Conservation (phyloP, 1,140 invertebrate species). For the Telenomus remus region DNA sequence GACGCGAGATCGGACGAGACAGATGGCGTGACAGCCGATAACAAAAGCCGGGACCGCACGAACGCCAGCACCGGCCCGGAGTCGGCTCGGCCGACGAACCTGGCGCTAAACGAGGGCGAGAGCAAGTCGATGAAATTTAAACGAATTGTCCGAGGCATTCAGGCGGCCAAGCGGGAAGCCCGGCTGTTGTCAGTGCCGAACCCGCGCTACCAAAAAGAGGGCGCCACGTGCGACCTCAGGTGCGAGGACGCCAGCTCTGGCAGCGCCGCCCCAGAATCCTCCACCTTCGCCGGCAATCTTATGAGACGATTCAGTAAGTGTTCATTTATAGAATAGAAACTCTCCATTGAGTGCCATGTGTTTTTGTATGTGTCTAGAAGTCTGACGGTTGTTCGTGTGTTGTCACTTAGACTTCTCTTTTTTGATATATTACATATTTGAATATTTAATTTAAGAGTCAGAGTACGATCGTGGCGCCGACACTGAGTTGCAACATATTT, state of each 20-base stretch:
- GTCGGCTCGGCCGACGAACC: slow-evolving; percentile 76
- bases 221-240: slow-evolving; percentile 64
- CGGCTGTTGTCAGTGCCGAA: slow-evolving; percentile 86
- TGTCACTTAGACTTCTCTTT: slow-evolving; percentile 50
- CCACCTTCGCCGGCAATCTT: slow-evolving; percentile 80
- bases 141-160: slow-evolving; percentile 76
- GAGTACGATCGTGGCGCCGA: background rate
- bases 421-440: slow-evolving; percentile 13
- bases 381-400: slow-evolving; percentile 56
- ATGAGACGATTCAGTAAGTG: slow-evolving; percentile 92
- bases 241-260: slow-evolving; percentile 70
- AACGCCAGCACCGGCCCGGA: slow-evolving; percentile 24
- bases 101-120: slow-evolving; percentile 78
- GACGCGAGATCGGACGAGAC: slow-evolving; percentile 40
- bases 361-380: slow-evolving; percentile 59
- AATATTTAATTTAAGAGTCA: slow-evolving; percentile 7
- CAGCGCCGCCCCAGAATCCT: slow-evolving; percentile 68
- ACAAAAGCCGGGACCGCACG: slow-evolving; percentile 26
- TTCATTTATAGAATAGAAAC: slow-evolving; percentile 67
- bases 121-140: slow-evolving; percentile 74
- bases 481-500: slow-evolving; percentile 1
- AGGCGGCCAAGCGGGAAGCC: slow-evolving; percentile 78
- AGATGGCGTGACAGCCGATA: slow-evolving; percentile 7
- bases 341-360: slow-evolving; percentile 59
- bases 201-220: slow-evolving; percentile 80